Evolutionary conservation across 2,113 vertebrate genomes (phyloP), one percentile per base, ranked within the genome.

Genomic region (Amphiprion ocellaris): DNA sequence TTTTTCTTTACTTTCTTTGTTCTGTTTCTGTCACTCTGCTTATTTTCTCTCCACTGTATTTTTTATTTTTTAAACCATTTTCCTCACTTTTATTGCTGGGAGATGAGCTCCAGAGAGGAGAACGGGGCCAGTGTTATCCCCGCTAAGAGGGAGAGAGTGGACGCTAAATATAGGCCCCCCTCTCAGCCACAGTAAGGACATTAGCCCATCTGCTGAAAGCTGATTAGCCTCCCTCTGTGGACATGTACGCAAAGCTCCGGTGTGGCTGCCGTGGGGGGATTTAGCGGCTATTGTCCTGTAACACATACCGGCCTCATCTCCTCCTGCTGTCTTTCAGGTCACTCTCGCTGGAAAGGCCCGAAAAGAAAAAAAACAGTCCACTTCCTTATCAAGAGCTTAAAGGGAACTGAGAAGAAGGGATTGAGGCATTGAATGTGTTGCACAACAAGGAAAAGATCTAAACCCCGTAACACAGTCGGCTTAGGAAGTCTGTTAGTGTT

Each of bases 121-220:
- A 79, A 83, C 54, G 44, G 69, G 66, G 68, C 69, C 74, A 86
- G 26, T 87, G 86, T 90, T 83, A 91, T 91, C 91, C 87, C 60
- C 46, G 70, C 87, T 92, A 93, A 90, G 83, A 91, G 77, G 84
- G 86, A 89, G 88, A 92, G 87, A 90, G 89, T 89, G 81, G 69
- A 86, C 76, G 41, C 92, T 91, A 93, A 92, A 92, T 90, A 89
- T 94, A 93, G 80, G 1, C 82, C 90, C 80, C 77, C 79, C 83
- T 68, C 88, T 87, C 89, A 84, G 81, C 85, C 67, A 79, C 78
- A 77, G 87, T 91, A 90, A 94, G 89, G 91, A 89, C 90, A 92
- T 93, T 93, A 93, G 80, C 90, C 80, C 88, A 88, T 91, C 87
- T 88, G 53, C 71, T 75, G 89, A 92, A 93, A 93, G 90, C 92